Conservation (phyloP, 2,888 invertebrate species). For the Amiota communis region DNA sequence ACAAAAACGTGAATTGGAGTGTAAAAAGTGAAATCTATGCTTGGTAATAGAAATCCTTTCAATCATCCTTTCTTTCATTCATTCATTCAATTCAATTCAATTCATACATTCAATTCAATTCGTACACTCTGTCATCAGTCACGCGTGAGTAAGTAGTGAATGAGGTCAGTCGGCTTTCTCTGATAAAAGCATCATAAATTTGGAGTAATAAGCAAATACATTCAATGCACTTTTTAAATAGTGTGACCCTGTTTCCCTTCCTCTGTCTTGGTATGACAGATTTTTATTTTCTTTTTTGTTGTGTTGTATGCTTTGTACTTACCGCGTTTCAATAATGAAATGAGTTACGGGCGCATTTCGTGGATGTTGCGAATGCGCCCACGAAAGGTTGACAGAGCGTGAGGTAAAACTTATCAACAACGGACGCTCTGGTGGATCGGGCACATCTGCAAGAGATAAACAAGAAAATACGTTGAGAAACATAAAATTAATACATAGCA, state of each 20-base stretch:
- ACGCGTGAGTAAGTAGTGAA: conserved; percentile 3
- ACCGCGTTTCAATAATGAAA: conserved; percentile 84
- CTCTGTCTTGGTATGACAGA: background rate
- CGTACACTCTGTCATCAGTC: background rate
- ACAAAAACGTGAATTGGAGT: background rate
- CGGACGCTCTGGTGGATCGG: conserved; percentile 82
- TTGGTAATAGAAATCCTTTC: background rate
- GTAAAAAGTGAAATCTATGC: conserved; percentile 15
- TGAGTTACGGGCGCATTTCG: conserved; percentile 81
- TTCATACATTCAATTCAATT: background rate
- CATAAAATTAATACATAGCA: conserved; percentile 38
- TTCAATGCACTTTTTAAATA: background rate
- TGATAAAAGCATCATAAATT: too few species aligned
- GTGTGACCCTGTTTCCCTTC: background rate
- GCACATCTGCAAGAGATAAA: conserved; percentile 75
- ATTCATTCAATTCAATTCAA: background rate
- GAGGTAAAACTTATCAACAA: conserved; percentile 83
- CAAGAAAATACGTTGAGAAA: conserved; percentile 28
- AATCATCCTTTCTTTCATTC: too few species aligned
- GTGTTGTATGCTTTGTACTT: conserved; percentile 69
- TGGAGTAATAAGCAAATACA: background rate
- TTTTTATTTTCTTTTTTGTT: background rate
- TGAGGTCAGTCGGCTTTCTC: conserved; percentile 6
- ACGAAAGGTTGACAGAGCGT: conserved; percentile 82
- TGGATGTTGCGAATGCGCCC: conserved; percentile 81